Evolutionary conservation across 1,140 invertebrate genomes (phyloP).

Genomic region (Potamilus streckersoni): DNA sequence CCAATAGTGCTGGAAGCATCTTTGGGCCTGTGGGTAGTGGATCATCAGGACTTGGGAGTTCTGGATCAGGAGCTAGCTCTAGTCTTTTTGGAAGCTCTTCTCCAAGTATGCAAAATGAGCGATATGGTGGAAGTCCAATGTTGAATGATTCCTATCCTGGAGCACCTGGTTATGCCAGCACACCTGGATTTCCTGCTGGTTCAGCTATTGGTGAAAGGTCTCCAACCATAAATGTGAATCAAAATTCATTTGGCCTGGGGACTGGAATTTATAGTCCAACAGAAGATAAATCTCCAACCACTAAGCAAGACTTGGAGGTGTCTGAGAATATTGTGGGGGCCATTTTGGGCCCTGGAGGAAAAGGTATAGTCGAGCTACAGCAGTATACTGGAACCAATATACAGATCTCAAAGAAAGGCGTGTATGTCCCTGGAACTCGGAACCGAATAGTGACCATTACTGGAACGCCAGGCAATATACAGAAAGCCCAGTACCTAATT

Average conservation of each 20-base stretch:
- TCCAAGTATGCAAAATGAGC: constrained; percentile 56
- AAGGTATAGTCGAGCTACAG: constrained; percentile 96
- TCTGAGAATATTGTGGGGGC: constrained; percentile 93
- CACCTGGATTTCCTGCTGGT: constrained; percentile 42
- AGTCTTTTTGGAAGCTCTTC: constrained; percentile 63
- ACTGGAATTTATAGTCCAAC: constrained; percentile 70
- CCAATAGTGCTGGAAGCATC: constrained; percentile 53
- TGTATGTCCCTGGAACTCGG: constrained; percentile 94
- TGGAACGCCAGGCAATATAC: constrained; percentile 87
- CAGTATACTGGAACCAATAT: constrained; percentile 96
- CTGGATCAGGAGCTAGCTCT: constrained; percentile 58
- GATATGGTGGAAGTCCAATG: constrained; percentile 62
- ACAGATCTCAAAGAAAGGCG: constrained; percentile 98
- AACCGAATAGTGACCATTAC: constrained; percentile 97
- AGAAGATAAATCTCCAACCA: constrained; percentile 66
- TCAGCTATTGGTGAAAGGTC: constrained; percentile 49
- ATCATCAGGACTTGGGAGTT: constrained; percentile 58
- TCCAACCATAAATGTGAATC: constrained; percentile 73
- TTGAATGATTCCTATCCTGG: constrained; percentile 59
- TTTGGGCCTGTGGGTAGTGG: constrained; percentile 66
- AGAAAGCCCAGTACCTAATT: constrained; percentile 92
- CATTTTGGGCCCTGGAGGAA: constrained; percentile 94
- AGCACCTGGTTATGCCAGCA: constrained; percentile 47
- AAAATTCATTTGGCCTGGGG: constrained; percentile 83
- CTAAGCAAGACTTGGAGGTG: constrained; percentile 91